These are phyloP conservation scores for Distichodus sexfasciatus DNA, from an alignment of 2,797 vertebrate species.

Conservation along the genomic window DNA sequence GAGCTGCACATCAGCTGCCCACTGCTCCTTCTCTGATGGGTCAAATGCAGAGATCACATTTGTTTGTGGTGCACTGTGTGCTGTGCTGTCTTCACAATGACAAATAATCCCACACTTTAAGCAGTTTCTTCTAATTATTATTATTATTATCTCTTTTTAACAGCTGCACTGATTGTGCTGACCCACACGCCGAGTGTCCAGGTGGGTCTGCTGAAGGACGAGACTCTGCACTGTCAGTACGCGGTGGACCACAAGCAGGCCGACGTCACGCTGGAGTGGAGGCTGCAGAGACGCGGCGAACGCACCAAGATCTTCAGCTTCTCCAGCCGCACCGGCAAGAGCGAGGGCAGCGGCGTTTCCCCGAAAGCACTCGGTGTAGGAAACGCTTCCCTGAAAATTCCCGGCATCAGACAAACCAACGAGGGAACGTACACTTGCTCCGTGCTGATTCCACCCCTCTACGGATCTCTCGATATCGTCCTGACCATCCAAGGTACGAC, in stretches of 20 bases:
- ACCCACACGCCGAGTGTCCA: conserved; percentile 62
- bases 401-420: conserved; percentile 49
- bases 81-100: too few relatives aligned
- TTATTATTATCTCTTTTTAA: not conserved
- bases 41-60: too few relatives aligned
- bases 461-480: conserved; percentile 51
- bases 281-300: conserved; percentile 53
- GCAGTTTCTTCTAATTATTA: not conserved
- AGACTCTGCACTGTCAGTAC: conserved; percentile 72
- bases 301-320: conserved; percentile 57
- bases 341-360: conserved; percentile 50
- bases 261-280: conserved; percentile 61
- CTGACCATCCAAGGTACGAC: conserved; percentile 70
- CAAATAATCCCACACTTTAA: not conserved
- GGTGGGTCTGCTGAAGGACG: conserved; percentile 56
- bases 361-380: conserved; percentile 58
- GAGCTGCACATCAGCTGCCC: too few relatives aligned
- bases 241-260: conserved; percentile 64
- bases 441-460: conserved; percentile 62
- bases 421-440: conserved; percentile 71
- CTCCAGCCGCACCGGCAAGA: conserved; percentile 42
- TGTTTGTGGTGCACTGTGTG: too few relatives aligned
- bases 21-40: too few relatives aligned
- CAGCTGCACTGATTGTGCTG: conserved; percentile 69
- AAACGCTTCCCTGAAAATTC: conserved; percentile 66